A percentile compares a stretch with the other conserved stretches of the same genome.
These are phyloP conservation scores for Alligator sinensis DNA, from an alignment of 2,113 vertebrate genomes.

Conservation along the genomic window DNA sequence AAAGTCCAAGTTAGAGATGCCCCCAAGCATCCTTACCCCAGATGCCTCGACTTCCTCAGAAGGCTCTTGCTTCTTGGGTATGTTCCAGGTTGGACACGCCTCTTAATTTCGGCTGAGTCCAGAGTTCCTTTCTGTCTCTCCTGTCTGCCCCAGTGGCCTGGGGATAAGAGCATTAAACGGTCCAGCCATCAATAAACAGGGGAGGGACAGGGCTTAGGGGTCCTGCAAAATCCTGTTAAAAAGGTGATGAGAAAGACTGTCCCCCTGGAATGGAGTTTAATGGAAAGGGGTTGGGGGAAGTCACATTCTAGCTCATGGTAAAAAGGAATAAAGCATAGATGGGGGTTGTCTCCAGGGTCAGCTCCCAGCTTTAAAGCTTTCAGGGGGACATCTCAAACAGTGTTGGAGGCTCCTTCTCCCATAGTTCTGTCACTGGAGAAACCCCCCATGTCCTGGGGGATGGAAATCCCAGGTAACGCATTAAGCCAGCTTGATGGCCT, in stretches of 20 bases:
- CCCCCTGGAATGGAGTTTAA: fast-evolving
- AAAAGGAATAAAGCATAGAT: fast-evolving
- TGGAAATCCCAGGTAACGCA: background rate
- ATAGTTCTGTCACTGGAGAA: background rate
- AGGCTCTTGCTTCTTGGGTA: background rate
- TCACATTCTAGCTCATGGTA: background rate
- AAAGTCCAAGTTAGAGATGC: background rate
- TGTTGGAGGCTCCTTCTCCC: background rate
- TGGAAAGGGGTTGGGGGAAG: background rate
- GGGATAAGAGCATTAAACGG: background rate
- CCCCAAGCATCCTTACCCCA: background rate
- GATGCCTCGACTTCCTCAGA: fast-evolving
- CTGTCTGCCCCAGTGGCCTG: background rate
- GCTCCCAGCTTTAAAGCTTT: background rate
- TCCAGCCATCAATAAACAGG: background rate
- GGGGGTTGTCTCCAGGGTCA: background rate
- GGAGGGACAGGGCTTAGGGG: background rate
- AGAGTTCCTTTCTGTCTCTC: background rate
- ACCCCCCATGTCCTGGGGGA: background rate
- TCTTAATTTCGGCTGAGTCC: background rate
- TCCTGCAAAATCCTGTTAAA: background rate
- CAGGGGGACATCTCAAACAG: background rate
- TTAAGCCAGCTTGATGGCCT: fast-evolving
- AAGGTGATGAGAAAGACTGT: fast-evolving
- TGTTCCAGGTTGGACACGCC: background rate